Evolutionary conservation across 2,113 vertebrate genomes (phyloP).

Genomic region (Hydropotes inermis): DNA sequence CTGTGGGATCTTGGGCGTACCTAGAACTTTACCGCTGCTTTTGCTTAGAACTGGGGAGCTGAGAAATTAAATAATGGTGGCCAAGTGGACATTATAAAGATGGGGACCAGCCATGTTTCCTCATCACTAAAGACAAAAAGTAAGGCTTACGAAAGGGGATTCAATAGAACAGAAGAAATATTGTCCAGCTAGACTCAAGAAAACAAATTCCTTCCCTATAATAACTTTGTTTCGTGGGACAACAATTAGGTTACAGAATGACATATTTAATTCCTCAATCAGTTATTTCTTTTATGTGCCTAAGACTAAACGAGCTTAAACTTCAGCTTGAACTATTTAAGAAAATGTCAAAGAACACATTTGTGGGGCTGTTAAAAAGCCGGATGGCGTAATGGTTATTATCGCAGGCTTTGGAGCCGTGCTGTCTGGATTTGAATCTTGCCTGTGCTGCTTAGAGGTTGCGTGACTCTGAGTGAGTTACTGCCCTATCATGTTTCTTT

Average conservation of each 20-base stretch:
- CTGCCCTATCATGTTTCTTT: neutral
- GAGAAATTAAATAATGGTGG: neutral
- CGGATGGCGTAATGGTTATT: neutral
- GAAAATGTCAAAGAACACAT: constrained; percentile 56
- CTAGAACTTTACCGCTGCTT: neutral
- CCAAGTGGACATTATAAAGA: neutral
- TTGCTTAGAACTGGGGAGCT: neutral
- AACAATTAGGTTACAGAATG: constrained; percentile 52
- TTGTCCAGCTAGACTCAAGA: neutral
- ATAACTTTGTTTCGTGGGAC: neutral
- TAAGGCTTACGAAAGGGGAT: neutral
- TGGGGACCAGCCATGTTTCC: neutral
- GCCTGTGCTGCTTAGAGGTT: neutral
- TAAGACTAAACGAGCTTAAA: constrained; percentile 47
- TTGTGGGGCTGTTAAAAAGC: neutral
- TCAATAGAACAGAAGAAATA: neutral
- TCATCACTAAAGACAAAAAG: neutral
- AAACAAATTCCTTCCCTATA: constrained; percentile 12
- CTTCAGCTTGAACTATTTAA: constrained; percentile 12
- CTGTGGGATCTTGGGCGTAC: neutral
- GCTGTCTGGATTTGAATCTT: constrained; percentile 42
- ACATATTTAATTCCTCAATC: constrained; percentile 26
- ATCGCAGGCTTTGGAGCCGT: constrained; percentile 1
- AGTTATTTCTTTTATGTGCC: constrained; percentile 20
- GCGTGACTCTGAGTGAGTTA: neutral